phyloP scores from a whole-genome alignment of 2,888 invertebrate genomes.

The Eurois occulta region DNA sequence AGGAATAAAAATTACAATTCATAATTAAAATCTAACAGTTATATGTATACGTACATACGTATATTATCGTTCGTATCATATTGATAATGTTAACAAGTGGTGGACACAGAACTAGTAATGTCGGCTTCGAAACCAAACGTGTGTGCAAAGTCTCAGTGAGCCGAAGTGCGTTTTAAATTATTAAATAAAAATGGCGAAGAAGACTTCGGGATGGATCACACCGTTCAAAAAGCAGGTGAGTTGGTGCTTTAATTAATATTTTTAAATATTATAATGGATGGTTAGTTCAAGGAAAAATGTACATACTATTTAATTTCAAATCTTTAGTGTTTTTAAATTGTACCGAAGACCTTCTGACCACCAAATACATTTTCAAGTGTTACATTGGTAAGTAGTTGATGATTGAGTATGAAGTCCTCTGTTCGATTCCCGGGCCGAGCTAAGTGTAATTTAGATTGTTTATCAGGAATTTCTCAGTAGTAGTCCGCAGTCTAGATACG shows the following conservation, averaged over 20 bases:
- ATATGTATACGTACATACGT: neutral
- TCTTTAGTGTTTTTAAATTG: neutral
- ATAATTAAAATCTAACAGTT: slow-evolving; percentile 33
- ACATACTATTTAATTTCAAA: no score
- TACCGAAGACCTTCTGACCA: neutral
- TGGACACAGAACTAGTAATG: slow-evolving; percentile 44
- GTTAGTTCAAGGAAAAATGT: neutral
- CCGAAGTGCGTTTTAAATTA: slow-evolving; percentile 26
- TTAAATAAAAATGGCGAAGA: slow-evolving; percentile 48
- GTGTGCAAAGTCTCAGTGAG: slow-evolving; percentile 5
- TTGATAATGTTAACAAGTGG: slow-evolving; percentile 55
- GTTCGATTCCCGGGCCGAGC: neutral
- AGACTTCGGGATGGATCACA: slow-evolving; percentile 64
- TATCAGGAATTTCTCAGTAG: neutral
- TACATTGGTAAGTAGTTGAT: neutral
- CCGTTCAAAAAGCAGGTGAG: slow-evolving; percentile 72
- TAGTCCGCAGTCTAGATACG: neutral
- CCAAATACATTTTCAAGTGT: neutral
- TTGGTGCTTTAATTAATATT: neutral
- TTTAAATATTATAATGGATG: neutral
- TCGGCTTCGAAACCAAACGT: slow-evolving; percentile 34
- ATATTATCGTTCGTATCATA: slow-evolving; percentile 48
- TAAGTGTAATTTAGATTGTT: neutral
- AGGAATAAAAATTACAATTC: slow-evolving; percentile 18
- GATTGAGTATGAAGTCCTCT: neutral